Evolutionary conservation across 2,888 invertebrate genomes (phyloP).

Genomic region (Fragum sueziense): DNA sequence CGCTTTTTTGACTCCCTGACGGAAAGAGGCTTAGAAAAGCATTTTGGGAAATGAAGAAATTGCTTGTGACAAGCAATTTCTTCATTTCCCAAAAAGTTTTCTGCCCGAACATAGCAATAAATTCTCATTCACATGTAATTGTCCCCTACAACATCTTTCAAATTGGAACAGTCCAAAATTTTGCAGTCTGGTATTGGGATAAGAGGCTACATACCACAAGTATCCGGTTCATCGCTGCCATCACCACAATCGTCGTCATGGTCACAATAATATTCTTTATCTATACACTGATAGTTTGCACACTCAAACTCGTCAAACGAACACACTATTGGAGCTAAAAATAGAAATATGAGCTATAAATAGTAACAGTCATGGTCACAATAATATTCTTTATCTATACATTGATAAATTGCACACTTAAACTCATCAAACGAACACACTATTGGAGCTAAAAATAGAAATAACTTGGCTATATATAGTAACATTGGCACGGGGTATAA

Average conservation of each 20-base stretch:
- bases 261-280: constrained; percentile 91
- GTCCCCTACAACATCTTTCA: too few relatives aligned
- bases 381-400: constrained; percentile 89
- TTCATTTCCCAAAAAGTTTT: constrained; percentile 7
- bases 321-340: constrained; percentile 84
- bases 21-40: too few relatives aligned
- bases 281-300: constrained; percentile 89
- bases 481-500: too few relatives aligned
- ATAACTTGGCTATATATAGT: too few relatives aligned
- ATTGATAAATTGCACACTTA: constrained; percentile 88
- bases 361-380: constrained; percentile 96
- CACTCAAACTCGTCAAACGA: constrained; percentile 87
- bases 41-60: too few relatives aligned
- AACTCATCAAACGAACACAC: constrained; percentile 86
- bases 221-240: constrained; percentile 73
- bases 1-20: too few relatives aligned
- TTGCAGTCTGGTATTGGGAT: too few relatives aligned
- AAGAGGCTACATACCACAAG: constrained; percentile 6
- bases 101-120: neutral
- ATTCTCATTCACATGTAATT: too few relatives aligned
- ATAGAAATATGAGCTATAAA: constrained; percentile 15
- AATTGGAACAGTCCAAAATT: too few relatives aligned
- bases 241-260: constrained; percentile 90
- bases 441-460: constrained; percentile 83
- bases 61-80: neutral